Base-by-base conservation (phyloP, 1,140 invertebrate genomes). In the Drosophila rhopaloa region DNA sequence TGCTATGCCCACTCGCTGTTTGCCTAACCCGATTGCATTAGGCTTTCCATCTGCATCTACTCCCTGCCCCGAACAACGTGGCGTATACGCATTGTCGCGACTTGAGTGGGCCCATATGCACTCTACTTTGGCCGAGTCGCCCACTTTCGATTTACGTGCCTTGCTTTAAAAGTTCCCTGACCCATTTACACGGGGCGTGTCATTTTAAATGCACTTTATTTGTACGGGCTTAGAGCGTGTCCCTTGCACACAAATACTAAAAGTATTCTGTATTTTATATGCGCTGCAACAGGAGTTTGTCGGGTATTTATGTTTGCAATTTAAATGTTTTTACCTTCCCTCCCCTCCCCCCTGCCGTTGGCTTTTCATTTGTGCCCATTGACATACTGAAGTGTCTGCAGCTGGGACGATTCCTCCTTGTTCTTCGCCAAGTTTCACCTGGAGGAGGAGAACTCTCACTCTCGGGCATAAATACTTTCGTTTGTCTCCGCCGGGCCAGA, bases 41-140 rank as follows among this genome's bases (percentile, higher is more conserved):
- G 76, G 66, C 63, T 79, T 67, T 24, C 47, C 50, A 27, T 24
- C 9, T 41, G 1, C 11, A 11, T 3, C 27, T 3, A 35, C 10
- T 41, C 13, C 27, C 27, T 16, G 51, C 37, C 32, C 8, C 37
- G 83, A 29, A 55, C 79, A 77, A 82, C 79, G 54, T 60, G 83
- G 79, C 83, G 84, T 88, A 88, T 89, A 89, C 84, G 83, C 80
- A 88, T 89, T 88, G 83, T 89, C 60, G 76, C 74, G 14, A 75
- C 50, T 65, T 55, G 29, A 40, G 53, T 43, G 46, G 38, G 35
- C 47, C 61, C 70, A 41, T 58, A 47, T 83, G 76, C 76, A 76
- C 81, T 83, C 71, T 60, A 55, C 81, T 70, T 55, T 54, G 63
- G 55, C 75, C 67, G 75, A 72, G 48, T 70, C 60, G 51, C 58